These are phyloP conservation scores for Heliconius cydno DNA, from an alignment of 2,888 invertebrate species.

Conservation along the genomic window DNA sequence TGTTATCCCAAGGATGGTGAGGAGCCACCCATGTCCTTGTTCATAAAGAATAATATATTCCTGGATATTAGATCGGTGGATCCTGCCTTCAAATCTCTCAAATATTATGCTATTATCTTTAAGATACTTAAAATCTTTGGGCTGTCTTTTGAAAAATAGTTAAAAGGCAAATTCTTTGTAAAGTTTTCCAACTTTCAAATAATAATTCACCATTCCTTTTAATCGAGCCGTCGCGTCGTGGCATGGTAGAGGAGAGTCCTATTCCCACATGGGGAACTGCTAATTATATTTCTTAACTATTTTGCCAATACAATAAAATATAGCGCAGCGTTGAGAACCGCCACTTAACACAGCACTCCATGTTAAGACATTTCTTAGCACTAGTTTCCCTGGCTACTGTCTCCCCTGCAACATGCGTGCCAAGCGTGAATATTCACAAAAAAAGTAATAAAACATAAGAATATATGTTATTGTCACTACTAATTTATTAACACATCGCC, in stretches of 20 bases:
- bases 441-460: conserved; percentile 25
- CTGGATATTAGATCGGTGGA: too few species aligned
- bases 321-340: background rate
- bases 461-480: conserved; percentile 34
- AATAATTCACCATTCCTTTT: too few species aligned
- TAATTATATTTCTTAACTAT: background rate
- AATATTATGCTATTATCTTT: too few species aligned
- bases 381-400: background rate
- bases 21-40: background rate
- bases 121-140: too few species aligned
- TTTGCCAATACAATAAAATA: background rate
- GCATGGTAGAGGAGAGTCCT: too few species aligned
- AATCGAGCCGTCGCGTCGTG: too few species aligned
- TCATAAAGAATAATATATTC: too few species aligned
- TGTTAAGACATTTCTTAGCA: too few species aligned
- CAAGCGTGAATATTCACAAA: conserved; percentile 13
- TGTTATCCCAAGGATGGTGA: background rate
- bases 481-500: conserved; percentile 37
- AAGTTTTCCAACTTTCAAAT: too few species aligned
- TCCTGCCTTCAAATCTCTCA: background rate
- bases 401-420: background rate
- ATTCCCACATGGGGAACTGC: too few species aligned
- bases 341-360: background rate
- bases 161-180: too few species aligned
- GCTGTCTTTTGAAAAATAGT: too few species aligned